These are phyloP conservation scores for Cydia strobilella DNA, from an alignment of 1,140 invertebrate species.

Conservation along the genomic window DNA sequence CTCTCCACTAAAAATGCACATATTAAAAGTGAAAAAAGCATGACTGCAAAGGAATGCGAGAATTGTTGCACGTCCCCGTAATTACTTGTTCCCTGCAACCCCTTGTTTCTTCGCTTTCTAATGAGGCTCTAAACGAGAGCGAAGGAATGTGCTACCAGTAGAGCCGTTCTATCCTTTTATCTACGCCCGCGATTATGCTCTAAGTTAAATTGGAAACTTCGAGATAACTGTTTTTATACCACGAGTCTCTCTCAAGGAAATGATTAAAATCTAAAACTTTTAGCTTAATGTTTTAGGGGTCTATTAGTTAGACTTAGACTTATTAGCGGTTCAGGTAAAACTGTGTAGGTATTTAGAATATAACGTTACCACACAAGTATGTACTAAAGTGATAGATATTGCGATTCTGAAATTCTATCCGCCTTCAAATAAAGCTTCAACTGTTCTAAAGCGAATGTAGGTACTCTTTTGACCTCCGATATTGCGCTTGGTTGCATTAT, in stretches of 20 bases:
- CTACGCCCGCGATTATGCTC: constrained; percentile 16
- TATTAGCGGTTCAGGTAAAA: neutral
- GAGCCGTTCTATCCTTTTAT: constrained; percentile 29
- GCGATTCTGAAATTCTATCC: neutral
- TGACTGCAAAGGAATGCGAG: constrained; percentile 57
- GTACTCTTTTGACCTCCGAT: neutral
- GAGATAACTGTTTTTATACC: constrained; percentile 27
- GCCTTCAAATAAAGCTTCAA: constrained; percentile 7
- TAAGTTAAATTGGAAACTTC: constrained; percentile 34
- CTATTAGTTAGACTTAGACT: too few species aligned
- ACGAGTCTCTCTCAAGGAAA: neutral
- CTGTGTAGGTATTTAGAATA: neutral
- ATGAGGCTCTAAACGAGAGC: constrained; percentile 35
- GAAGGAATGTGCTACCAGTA: constrained; percentile 34
- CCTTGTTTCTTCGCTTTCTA: constrained; percentile 48
- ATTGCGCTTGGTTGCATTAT: constrained; percentile 23
- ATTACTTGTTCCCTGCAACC: constrained; percentile 54
- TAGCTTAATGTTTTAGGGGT: neutral
- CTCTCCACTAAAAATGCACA: constrained; percentile 67
- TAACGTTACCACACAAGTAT: too few species aligned
- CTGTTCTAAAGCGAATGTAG: neutral
- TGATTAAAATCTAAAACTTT: constrained; percentile 5
- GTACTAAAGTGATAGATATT: too few species aligned
- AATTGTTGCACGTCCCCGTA: constrained; percentile 53
- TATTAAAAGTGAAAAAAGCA: constrained; percentile 61